Percentiles rank a stretch among this genome's conserved stretches.
Conservation (phyloP, 2,888 invertebrate genomes). For the Trachelus troglodyta region DNA sequence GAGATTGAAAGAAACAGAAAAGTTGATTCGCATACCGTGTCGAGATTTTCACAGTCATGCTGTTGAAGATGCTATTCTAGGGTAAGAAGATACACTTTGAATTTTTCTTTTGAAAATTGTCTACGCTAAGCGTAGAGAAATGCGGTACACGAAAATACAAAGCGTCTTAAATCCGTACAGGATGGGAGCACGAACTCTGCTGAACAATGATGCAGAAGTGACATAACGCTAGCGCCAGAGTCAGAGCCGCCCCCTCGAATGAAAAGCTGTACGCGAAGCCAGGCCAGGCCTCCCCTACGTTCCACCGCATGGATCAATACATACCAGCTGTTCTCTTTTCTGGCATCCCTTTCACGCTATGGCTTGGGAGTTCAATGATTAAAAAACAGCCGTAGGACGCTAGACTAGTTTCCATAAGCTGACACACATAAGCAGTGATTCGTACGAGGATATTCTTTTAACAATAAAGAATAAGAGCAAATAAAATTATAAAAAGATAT, state of each 20-base stretch:
- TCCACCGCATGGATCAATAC: conserved; percentile 58
- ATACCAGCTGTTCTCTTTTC: conserved; percentile 62
- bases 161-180: background rate
- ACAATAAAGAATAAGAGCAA: background rate
- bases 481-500: background rate
- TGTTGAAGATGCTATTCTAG: conserved; percentile 11
- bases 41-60: conserved; percentile 61
- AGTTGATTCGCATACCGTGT: conserved; percentile 48
- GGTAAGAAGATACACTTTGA: background rate
- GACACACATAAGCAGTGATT: background rate
- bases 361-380: background rate
- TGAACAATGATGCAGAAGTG: conserved; percentile 47
- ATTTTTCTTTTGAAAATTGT: background rate
- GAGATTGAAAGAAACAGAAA: background rate
- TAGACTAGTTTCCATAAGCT: background rate
- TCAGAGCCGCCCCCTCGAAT: conserved; percentile 20
- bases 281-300: conserved; percentile 48
- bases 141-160: conserved; percentile 23
- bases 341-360: conserved; percentile 42
- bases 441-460: background rate
- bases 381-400: background rate
- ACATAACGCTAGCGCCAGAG: conserved; percentile 50
- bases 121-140: background rate
- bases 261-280: conserved; percentile 41
- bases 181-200: conserved; percentile 6